phyloP scores from a whole-genome alignment of 2,113 vertebrate genomes.

The Macquaria ambigua region DNA sequence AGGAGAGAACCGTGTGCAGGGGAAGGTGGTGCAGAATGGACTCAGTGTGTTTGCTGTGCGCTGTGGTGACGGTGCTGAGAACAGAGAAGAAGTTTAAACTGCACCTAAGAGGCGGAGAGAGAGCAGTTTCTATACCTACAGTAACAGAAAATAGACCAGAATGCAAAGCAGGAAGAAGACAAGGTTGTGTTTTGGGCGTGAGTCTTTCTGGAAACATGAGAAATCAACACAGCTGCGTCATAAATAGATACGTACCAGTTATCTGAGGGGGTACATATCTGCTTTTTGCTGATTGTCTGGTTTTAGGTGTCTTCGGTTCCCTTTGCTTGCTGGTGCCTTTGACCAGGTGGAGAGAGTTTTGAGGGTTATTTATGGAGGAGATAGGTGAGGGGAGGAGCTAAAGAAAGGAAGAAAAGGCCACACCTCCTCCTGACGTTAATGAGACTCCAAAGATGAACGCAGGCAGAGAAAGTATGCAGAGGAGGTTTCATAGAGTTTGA shows the following conservation, averaged over 20 bases:
- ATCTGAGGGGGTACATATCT: background rate
- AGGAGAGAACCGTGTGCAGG: constrained; percentile 39
- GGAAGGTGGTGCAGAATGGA: constrained; percentile 54
- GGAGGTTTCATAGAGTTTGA: background rate
- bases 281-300: background rate
- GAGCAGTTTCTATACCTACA: fast-evolving
- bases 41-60: constrained; percentile 63
- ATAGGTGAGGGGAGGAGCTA: constrained; percentile 4
- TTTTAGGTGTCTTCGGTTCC: background rate
- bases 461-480: background rate
- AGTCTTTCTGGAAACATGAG: background rate
- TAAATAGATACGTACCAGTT: background rate
- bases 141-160: background rate
- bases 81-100: background rate
- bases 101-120: background rate
- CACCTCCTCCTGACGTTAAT: background rate
- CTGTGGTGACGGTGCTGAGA: constrained; percentile 9
- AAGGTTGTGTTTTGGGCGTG: background rate
- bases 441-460: background rate
- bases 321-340: background rate
- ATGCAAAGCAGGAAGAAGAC: background rate
- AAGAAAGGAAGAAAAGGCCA: background rate
- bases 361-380: background rate
- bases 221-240: background rate
- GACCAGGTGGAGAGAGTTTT: background rate